These are phyloP conservation scores for Dinomys branickii DNA, from an alignment of 2,113 vertebrate genomes.

Conservation along the genomic window DNA sequence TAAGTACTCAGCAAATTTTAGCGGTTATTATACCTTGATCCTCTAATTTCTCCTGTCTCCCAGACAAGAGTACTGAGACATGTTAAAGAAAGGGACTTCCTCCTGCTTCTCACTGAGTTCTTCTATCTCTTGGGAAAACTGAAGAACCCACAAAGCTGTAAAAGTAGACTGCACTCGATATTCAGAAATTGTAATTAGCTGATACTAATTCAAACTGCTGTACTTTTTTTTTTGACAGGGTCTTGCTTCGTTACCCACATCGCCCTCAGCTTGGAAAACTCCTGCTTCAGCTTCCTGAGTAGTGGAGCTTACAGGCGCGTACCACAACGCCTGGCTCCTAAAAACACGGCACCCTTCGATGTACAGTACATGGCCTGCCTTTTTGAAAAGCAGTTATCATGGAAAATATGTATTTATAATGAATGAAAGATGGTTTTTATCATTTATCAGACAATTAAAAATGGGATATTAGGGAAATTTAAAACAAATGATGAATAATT, in stretches of 20 bases:
- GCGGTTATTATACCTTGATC: not conserved
- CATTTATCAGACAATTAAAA: not conserved
- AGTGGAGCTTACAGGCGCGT: not conserved
- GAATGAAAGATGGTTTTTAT: not conserved
- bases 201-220: not conserved
- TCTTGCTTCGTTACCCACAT: not conserved
- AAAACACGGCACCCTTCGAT: not conserved
- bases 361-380: not conserved
- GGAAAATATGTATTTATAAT: not conserved
- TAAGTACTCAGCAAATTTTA: not conserved
- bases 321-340: not conserved
- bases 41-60: not conserved
- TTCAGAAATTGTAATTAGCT: not conserved
- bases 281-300: not conserved
- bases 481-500: not conserved
- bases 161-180: not conserved
- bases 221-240: not conserved
- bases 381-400: slow-evolving; percentile 27
- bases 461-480: not conserved
- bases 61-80: not conserved
- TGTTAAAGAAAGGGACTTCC: not conserved
- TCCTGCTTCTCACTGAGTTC: not conserved
- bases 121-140: not conserved
- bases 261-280: not conserved
- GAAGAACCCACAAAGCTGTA: not conserved